Conservation (phyloP, 2,888 invertebrate species). For the Apodemia duryi region DNA sequence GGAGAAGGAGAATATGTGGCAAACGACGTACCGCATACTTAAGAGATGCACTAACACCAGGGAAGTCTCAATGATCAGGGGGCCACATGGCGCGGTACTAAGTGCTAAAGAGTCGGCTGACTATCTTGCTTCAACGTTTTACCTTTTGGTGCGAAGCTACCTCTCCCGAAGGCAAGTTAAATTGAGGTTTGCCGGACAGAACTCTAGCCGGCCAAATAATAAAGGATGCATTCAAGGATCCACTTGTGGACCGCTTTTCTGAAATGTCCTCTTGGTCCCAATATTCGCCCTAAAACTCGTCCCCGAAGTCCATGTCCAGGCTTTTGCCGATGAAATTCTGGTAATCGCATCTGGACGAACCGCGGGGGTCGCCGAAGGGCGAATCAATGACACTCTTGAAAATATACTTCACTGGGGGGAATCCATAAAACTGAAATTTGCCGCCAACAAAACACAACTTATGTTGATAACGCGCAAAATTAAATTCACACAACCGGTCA, state of each 20-base stretch:
- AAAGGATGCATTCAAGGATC: slow-evolving; percentile 31
- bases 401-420: slow-evolving; percentile 24
- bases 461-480: slow-evolving; percentile 25
- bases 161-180: not conserved
- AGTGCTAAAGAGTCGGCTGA: not conserved
- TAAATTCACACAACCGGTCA: slow-evolving; percentile 21
- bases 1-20: not conserved
- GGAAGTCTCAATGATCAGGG: not conserved
- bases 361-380: not conserved
- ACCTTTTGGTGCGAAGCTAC: not conserved
- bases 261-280: slow-evolving; percentile 30
- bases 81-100: not conserved
- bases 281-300: slow-evolving; percentile 11
- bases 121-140: not conserved
- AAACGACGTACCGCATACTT: not conserved
- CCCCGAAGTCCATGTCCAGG: slow-evolving; percentile 22
- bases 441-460: slow-evolving; percentile 25
- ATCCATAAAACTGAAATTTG: slow-evolving; percentile 25
- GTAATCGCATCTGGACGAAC: slow-evolving; percentile 10
- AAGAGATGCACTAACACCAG: not conserved
- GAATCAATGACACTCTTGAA: slow-evolving; percentile 15
- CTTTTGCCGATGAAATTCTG: slow-evolving; percentile 23
- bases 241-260: slow-evolving; percentile 27
- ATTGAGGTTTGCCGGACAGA: no score
- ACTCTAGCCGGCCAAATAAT: no score